Base-by-base conservation (phyloP, 1,140 invertebrate genomes). In the Tachypleus tridentatus region DNA sequence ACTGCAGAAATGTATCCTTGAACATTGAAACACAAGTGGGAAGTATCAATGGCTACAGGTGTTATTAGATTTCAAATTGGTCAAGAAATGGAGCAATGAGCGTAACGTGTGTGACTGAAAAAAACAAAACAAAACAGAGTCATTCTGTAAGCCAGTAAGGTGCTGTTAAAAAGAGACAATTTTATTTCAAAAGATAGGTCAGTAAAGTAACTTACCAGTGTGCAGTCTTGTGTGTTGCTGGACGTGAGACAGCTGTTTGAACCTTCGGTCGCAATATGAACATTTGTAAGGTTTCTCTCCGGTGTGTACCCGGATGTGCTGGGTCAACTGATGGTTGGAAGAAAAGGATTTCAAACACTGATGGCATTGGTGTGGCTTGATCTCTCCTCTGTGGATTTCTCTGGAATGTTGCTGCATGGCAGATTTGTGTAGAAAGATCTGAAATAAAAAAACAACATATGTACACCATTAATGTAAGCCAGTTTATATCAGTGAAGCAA, bases 361-460 rank as follows among this genome's bases (percentile, higher is more conserved):
- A 78, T 95, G 91, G 81, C 94, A 97, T 78, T 95, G 91, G 77
- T 97, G 93, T 3, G 91, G 90, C 80, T 94, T 93, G 67, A 69
- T 60, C 48, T 69, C 67, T 60, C 67, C 67, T 67, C 76, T 72
- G 77, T 86, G 82, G 69, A 86, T 80, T 73, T 88, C 87, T 58
- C 88, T 81, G 62, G 87, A 87, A 79, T 92, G 86, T 86, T 91
- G 87, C 80, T 93, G 91, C 89, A 94, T 94, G 66, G 89, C 89
- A 80, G 89, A 92, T 80, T 95, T 94, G 85, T 93, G 91, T 89
- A 93, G 92, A 81, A 95, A 93, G 80, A 94, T 92, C 91, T 95
- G 87, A 70, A 85, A 85, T 72, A 77, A 77, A 73, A 78, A 29
- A 29, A 29, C 0, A 29, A 2, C 29, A 29, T 29, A 29, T 29